Evolutionary conservation across 2,113 vertebrate species (phyloP).

Genomic region (Gymnarchus niloticus): DNA sequence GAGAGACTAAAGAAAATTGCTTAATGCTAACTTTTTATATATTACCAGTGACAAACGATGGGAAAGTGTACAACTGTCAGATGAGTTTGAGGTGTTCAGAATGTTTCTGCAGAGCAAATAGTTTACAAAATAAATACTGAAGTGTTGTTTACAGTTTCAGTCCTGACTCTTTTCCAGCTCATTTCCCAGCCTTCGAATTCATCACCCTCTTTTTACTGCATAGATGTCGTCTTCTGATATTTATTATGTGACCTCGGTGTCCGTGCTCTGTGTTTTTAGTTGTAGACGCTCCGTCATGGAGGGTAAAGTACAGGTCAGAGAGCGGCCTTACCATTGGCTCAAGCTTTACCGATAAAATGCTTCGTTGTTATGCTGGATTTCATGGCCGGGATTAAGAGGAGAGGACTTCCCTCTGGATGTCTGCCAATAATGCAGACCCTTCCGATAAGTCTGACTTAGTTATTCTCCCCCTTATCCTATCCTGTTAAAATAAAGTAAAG

Average conservation of each 20-base stretch:
- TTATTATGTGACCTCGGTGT: neutral
- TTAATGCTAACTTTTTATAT: constrained; percentile 10
- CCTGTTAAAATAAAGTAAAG: neutral
- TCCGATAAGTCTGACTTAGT: neutral
- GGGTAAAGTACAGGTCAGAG: neutral
- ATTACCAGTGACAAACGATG: neutral
- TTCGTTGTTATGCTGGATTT: constrained; percentile 4
- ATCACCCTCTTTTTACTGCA: neutral
- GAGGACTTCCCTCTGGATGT: neutral
- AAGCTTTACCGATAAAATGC: neutral
- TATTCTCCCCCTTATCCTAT: neutral
- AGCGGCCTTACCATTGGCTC: neutral
- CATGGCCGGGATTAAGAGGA: neutral
- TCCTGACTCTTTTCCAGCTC: neutral
- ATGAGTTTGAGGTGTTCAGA: neutral
- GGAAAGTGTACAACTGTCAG: neutral
- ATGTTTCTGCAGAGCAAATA: neutral
- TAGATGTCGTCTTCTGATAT: neutral
- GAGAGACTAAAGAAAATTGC: neutral
- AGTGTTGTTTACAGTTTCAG: neutral
- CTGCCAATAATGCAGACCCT: neutral
- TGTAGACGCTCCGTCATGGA: neutral
- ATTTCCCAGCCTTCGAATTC: constrained; percentile 10
- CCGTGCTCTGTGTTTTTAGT: neutral
- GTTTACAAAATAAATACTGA: neutral